Conservation (phyloP, 2,888 invertebrate species). For the Epistrophe grossulariae region DNA sequence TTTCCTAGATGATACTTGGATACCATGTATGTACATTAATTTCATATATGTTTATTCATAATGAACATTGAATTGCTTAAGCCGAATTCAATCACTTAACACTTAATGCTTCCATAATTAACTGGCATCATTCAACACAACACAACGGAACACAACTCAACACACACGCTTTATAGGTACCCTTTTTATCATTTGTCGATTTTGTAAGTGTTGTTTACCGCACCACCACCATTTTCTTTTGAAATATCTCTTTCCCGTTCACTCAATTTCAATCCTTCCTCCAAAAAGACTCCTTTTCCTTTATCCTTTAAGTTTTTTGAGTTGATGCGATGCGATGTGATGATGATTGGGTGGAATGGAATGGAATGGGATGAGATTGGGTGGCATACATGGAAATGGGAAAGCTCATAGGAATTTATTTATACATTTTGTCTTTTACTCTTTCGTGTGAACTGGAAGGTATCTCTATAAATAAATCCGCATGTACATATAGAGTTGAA, state of each 20-base stretch:
- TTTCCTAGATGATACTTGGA: background rate
- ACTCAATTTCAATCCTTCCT: too few species aligned
- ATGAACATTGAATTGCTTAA: conserved; percentile 55
- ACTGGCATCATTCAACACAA: conserved; percentile 39
- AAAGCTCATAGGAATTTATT: conserved; percentile 41
- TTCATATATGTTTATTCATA: conserved; percentile 37
- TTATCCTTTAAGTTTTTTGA: conserved; percentile 17
- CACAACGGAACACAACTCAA: background rate
- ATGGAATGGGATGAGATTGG: background rate
- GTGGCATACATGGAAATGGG: conserved; percentile 4
- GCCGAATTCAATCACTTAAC: conserved; percentile 63
- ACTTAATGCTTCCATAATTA: conserved; percentile 67
- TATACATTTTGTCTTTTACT: conserved; percentile 17
- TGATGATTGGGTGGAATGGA: too few species aligned
- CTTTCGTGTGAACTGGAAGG: conserved; percentile 28
- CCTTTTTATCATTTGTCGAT: background rate
- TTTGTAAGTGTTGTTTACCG: conserved; percentile 4
- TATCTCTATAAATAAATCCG: conserved; percentile 27
- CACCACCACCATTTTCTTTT: conserved; percentile 18
- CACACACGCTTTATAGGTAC: background rate
- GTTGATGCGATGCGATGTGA: background rate
- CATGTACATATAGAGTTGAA: too few species aligned
- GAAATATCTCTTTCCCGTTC: background rate
- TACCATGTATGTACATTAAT: background rate
- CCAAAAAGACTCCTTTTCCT: background rate